Conservation (phyloP, 2,113 vertebrate genomes). For the Nanorana parkeri region DNA sequence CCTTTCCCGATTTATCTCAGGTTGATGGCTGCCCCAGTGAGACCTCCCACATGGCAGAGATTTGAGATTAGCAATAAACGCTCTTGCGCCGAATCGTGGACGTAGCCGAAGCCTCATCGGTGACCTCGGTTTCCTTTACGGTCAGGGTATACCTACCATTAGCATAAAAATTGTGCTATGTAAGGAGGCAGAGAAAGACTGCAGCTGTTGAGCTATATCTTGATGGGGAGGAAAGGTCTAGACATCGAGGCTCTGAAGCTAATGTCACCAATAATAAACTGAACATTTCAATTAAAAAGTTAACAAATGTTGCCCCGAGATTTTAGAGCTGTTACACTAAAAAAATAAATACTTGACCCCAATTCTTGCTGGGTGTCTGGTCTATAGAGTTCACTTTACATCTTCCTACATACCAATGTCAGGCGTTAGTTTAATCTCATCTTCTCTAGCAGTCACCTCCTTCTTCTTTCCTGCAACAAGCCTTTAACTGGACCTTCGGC, state of each 20-base stretch:
- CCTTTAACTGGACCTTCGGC: too few species aligned
- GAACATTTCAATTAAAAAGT: neutral
- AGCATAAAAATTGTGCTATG: slow-evolving; percentile 2
- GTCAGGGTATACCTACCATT: neutral
- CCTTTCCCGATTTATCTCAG: neutral
- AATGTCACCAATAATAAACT: slow-evolving; percentile 6
- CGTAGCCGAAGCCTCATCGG: neutral
- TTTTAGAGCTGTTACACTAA: too few species aligned
- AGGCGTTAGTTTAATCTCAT: too few species aligned
- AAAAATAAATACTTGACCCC: too few species aligned
- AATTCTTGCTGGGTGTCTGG: too few species aligned
- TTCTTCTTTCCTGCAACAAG: too few species aligned
- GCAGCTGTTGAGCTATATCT: slow-evolving; percentile 32
- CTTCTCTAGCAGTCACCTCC: too few species aligned
- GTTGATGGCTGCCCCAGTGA: neutral
- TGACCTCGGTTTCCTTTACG: slow-evolving; percentile 9
- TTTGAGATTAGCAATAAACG: slow-evolving; percentile 19
- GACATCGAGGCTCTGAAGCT: slow-evolving; percentile 38
- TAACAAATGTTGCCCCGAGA: too few species aligned
- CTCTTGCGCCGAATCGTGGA: neutral
- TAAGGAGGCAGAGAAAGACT: slow-evolving; percentile 6
- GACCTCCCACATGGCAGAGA: neutral
- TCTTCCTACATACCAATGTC: too few species aligned
- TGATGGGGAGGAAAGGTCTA: slow-evolving; percentile 19
- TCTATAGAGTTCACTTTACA: too few species aligned